These are phyloP conservation scores for Laticauda laticaudata DNA, from an alignment of 2,113 vertebrate genomes.

Conservation along the genomic window DNA sequence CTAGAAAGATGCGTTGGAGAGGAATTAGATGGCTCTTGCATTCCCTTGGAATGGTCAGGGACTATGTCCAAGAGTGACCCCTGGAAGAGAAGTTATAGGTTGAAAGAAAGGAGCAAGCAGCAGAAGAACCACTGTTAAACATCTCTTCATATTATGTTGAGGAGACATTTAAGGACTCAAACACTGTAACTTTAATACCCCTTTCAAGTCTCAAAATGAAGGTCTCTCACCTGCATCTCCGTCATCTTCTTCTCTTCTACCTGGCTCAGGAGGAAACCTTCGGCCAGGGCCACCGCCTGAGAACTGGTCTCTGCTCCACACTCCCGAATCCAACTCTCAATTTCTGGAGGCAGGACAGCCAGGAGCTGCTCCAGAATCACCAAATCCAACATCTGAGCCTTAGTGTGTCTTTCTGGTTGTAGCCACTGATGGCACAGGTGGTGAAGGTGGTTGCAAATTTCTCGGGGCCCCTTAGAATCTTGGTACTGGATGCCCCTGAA, in stretches of 20 bases:
- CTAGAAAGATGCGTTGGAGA: background rate
- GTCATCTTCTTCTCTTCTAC: background rate
- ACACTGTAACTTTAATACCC: background rate
- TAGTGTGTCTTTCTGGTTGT: background rate
- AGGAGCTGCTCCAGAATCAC: background rate
- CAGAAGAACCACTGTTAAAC: background rate
- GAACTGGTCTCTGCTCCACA: background rate
- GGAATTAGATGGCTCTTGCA: background rate
- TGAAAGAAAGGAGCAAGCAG: background rate
- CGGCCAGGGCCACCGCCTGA: background rate
- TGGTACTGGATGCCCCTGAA: background rate
- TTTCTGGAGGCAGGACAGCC: background rate
- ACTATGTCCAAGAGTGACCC: background rate
- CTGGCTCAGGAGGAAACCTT: background rate
- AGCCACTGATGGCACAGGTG: background rate
- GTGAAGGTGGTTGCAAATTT: background rate
- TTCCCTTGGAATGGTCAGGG: background rate
- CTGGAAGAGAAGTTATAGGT: background rate
- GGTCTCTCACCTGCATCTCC: background rate
- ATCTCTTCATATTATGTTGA: background rate
- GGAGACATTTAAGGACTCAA: background rate
- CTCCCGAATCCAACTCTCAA: background rate
- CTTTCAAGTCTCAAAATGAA: background rate
- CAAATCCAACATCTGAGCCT: background rate
- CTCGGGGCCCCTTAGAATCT: background rate